A percentile compares a stretch with the other conserved stretches of the same genome.
These are phyloP conservation scores for Ceyx melanurus DNA, from an alignment of 2,113 vertebrate species.

Conservation along the genomic window DNA sequence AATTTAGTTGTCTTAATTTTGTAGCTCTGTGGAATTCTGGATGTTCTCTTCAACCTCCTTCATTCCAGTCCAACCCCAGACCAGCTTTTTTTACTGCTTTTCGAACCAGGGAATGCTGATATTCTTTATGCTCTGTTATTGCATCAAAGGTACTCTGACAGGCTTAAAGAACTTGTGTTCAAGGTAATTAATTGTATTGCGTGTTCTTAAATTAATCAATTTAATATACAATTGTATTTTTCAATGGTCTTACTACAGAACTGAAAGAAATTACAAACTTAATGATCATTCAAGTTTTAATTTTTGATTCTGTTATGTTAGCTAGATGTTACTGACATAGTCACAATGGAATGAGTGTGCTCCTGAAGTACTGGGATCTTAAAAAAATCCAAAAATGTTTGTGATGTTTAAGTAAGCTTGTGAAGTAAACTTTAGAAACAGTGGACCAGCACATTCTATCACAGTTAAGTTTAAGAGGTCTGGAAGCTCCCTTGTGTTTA, in stretches of 20 bases:
- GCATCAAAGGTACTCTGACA: slow-evolving; percentile 91
- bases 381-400: background rate
- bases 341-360: background rate
- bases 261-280: background rate
- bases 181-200: slow-evolving; percentile 79
- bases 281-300: background rate
- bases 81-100: slow-evolving; percentile 93
- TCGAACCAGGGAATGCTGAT: slow-evolving; percentile 91
- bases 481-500: background rate
- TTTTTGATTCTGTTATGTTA: background rate
- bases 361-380: background rate
- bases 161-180: slow-evolving; percentile 90
- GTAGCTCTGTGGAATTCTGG: slow-evolving; percentile 88
- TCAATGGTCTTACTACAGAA: background rate
- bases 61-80: slow-evolving; percentile 87
- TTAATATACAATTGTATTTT: background rate
- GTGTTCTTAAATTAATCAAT: background rate
- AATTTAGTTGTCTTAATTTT: slow-evolving; percentile 44
- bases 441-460: background rate
- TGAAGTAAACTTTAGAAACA: background rate
- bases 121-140: slow-evolving; percentile 91
- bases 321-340: background rate
- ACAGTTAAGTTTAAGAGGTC: background rate
- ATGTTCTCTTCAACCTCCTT: slow-evolving; percentile 86
- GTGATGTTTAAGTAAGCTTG: background rate